Conservation (phyloP, 2,888 invertebrate species). For the Drosophila cognata region DNA sequence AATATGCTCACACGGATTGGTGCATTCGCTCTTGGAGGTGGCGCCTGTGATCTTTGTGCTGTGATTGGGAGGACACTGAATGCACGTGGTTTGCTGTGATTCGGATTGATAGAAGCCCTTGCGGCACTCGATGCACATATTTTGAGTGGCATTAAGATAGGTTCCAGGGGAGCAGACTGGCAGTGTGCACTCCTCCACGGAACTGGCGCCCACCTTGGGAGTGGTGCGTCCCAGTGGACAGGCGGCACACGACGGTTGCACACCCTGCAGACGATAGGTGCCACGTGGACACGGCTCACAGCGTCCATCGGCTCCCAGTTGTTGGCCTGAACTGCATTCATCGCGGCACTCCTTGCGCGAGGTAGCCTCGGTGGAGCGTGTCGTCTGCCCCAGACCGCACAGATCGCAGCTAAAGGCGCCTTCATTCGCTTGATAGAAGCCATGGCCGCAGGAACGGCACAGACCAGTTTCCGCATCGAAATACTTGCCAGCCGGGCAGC, state of each 20-base stretch:
- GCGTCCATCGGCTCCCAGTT: conserved; percentile 93
- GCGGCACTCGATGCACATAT: conserved; percentile 94
- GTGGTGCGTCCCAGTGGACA: conserved; percentile 97
- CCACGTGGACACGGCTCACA: conserved; percentile 97
- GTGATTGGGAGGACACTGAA: conserved; percentile 95
- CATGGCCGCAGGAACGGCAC: conserved; percentile 96
- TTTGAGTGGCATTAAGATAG: conserved; percentile 93
- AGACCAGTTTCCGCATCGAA: conserved; percentile 95
- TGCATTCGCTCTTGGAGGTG: conserved; percentile 92
- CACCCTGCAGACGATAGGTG: conserved; percentile 93
- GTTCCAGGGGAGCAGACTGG: conserved; percentile 94
- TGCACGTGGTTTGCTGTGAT: conserved; percentile 93
- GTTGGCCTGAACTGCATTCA: conserved; percentile 92
- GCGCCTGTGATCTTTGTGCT: conserved; percentile 94
- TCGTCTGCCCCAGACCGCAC: conserved; percentile 96
- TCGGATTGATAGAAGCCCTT: conserved; percentile 96
- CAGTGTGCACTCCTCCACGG: conserved; percentile 95
- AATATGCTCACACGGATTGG: conserved; percentile 94
- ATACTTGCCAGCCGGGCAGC: conserved; percentile 97
- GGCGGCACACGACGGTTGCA: conserved; percentile 93
- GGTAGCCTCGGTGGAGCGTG: conserved; percentile 94
- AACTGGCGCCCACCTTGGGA: conserved; percentile 92
- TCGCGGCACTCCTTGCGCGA: conserved; percentile 95
- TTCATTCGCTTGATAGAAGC: conserved; percentile 96
- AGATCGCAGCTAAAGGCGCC: conserved; percentile 95